Percentiles rank a stretch among this genome's conserved stretches.
Evolutionary conservation across 2,113 vertebrate species (phyloP).

Genomic region (Lipotes vexillifer): DNA sequence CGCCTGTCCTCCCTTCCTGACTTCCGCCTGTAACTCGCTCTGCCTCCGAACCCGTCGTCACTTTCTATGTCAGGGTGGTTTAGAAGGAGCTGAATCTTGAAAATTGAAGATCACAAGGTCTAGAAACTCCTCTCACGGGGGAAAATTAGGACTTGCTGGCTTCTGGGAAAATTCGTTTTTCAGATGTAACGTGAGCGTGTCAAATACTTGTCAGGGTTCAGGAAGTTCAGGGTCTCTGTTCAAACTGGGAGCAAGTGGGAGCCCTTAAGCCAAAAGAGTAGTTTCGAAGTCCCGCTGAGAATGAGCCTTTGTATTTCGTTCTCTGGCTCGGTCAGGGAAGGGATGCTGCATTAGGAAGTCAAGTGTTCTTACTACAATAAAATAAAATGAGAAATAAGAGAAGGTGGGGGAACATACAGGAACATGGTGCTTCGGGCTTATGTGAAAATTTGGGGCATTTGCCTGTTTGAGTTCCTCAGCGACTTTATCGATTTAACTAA

Average conservation of each 20-base stretch:
- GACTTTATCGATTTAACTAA: not conserved
- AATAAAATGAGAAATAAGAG: not conserved
- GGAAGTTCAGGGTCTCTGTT: not conserved
- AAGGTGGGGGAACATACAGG: not conserved
- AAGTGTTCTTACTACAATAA: not conserved
- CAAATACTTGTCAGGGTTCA: conserved; percentile 19
- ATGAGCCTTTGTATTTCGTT: conserved; percentile 20
- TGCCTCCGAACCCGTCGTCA: not conserved
- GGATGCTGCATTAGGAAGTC: not conserved
- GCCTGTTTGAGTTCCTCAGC: not conserved
- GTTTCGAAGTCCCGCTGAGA: not conserved
- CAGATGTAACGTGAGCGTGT: not conserved
- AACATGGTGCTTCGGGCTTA: not conserved
- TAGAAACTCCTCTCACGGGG: not conserved
- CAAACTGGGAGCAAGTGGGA: not conserved
- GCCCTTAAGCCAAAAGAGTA: not conserved
- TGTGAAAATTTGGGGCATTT: not conserved
- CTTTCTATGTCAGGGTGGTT: not conserved
- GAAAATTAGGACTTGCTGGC: not conserved
- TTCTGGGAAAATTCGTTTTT: conserved; percentile 5
- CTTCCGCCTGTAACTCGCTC: not conserved
- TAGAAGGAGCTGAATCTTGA: conserved; percentile 13
- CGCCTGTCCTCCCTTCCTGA: not conserved
- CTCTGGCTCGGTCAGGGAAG: not conserved
- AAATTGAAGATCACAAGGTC: not conserved